Evolutionary conservation across 2,797 vertebrate species (phyloP).

Genomic region (Sebastes itinus): DNA sequence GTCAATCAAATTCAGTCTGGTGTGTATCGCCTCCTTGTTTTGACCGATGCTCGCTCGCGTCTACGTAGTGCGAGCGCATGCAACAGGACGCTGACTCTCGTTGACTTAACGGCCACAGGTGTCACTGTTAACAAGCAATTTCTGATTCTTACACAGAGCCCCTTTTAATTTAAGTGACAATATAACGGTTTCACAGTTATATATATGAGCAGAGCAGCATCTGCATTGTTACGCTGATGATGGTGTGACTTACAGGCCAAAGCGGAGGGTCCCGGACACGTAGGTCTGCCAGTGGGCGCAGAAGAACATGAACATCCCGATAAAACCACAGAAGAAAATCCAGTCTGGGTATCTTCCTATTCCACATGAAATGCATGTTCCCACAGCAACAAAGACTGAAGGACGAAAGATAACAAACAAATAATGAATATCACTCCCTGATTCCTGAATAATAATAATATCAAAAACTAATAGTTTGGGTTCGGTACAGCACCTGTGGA

Average conservation of each 20-base stretch:
- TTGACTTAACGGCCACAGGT: too few species aligned
- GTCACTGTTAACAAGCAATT: too few species aligned
- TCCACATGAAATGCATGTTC: conserved; percentile 89
- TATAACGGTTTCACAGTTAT: not conserved
- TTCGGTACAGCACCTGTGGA: conserved; percentile 88
- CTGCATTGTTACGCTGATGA: not conserved
- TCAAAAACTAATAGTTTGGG: not conserved
- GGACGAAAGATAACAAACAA: not conserved
- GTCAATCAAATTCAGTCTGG: too few species aligned
- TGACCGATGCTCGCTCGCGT: too few species aligned
- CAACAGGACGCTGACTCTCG: too few species aligned
- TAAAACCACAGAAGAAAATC: conserved; percentile 95
- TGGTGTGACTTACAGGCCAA: conserved; percentile 89
- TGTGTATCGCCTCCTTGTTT: too few species aligned
- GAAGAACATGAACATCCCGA: conserved; percentile 98
- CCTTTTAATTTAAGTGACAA: not conserved
- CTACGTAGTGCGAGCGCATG: too few species aligned
- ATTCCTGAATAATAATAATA: not conserved
- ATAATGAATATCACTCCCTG: not conserved
- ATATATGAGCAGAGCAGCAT: not conserved
- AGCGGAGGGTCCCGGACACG: conserved; percentile 93
- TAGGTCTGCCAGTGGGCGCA: conserved; percentile 99
- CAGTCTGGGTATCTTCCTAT: conserved; percentile 89
- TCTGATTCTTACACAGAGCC: too few species aligned
- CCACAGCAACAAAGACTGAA: conserved; percentile 93